Conservation (phyloP, 2,113 vertebrate genomes). For the Daubentonia madagascariensis region DNA sequence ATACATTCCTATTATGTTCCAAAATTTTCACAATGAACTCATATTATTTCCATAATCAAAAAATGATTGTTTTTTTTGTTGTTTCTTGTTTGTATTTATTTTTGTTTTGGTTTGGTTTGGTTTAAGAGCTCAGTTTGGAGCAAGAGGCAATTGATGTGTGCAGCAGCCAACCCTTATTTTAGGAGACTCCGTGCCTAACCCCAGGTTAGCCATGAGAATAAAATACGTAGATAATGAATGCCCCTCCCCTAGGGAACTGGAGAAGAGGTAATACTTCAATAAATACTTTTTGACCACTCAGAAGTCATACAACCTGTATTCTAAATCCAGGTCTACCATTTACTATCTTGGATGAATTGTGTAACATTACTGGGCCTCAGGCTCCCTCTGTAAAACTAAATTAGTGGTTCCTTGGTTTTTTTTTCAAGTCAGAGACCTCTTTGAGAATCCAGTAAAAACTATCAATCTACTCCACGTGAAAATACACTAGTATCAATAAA, state of each 20-base stretch:
- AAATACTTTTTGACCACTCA: not conserved
- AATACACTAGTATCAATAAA: not conserved
- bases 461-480: not conserved
- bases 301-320: not conserved
- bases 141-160: not conserved
- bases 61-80: not conserved
- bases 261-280: not conserved
- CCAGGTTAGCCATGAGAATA: not conserved
- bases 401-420: not conserved
- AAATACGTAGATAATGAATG: not conserved
- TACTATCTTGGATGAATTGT: not conserved
- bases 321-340: not conserved
- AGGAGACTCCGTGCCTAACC: not conserved
- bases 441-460: not conserved
- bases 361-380: not conserved
- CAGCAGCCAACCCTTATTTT: not conserved
- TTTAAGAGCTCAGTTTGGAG: not conserved
- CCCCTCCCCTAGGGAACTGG: not conserved
- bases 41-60: not conserved
- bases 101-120: not conserved
- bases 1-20: not conserved
- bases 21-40: not conserved
- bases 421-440: not conserved
- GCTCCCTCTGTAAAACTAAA: not conserved
- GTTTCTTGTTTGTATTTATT: not conserved